A percentile compares a stretch with the other conserved stretches of the same genome.
These are phyloP conservation scores for Hydrocynus forskahlii DNA, from an alignment of 2,797 vertebrate species.

Conservation along the genomic window DNA sequence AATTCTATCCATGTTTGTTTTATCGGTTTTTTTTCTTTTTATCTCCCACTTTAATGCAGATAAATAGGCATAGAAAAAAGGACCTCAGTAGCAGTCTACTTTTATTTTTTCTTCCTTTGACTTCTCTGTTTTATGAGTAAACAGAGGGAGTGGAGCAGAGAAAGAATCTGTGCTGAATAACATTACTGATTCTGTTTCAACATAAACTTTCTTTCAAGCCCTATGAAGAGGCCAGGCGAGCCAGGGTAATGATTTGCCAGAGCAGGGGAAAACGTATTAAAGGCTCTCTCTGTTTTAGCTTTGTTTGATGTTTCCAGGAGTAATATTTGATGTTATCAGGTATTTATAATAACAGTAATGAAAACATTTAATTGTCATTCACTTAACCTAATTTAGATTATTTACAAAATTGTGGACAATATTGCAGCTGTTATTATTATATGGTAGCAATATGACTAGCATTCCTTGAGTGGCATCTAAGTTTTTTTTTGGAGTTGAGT, in stretches of 20 bases:
- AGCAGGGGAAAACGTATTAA: conserved; percentile 48
- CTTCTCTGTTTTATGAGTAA: conserved; percentile 25
- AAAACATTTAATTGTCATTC: background rate
- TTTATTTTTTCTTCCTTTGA: background rate
- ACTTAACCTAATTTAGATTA: background rate
- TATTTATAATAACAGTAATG: background rate
- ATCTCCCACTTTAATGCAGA: background rate
- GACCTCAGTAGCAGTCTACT: background rate
- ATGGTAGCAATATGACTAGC: no score
- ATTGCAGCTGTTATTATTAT: background rate
- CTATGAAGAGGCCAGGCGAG: conserved; percentile 44
- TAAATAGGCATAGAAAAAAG: background rate
- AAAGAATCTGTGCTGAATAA: conserved; percentile 34
- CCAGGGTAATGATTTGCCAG: conserved; percentile 51
- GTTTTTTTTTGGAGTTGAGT: background rate
- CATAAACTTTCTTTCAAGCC: conserved; percentile 52
- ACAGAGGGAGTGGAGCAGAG: conserved; percentile 16
- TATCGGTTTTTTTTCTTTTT: background rate
- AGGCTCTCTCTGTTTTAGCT: conserved; percentile 46
- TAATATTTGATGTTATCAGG: background rate
- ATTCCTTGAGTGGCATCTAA: conserved; percentile 35
- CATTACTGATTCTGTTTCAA: conserved; percentile 59
- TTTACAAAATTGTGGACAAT: background rate
- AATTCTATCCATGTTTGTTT: background rate
- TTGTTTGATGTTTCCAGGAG: conserved; percentile 53